Evolutionary conservation across 2,113 vertebrate species (phyloP).

Genomic region (Muntiacus reevesi): DNA sequence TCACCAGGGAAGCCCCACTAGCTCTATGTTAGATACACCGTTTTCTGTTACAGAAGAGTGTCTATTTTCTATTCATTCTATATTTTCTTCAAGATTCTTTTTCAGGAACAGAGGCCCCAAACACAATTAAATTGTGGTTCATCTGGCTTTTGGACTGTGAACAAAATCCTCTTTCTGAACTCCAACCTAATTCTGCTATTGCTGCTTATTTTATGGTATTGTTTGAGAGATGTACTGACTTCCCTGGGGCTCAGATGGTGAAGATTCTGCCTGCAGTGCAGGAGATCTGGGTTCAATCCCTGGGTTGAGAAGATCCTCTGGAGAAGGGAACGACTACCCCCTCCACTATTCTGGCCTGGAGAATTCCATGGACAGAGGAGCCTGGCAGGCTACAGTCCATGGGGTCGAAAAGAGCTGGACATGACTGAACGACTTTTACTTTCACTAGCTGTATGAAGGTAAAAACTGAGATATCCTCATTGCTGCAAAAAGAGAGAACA

Average conservation of each 20-base stretch:
- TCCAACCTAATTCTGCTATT: neutral
- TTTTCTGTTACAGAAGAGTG: neutral
- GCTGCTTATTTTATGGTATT: neutral
- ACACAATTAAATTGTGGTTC: neutral
- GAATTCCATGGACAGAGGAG: neutral
- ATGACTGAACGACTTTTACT: neutral
- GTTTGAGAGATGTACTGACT: neutral
- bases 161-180: conserved; percentile 13
- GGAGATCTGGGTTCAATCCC: neutral
- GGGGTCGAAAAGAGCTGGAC: neutral
- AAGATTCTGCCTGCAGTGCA: neutral
- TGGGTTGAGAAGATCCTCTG: neutral
- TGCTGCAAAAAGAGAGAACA: neutral
- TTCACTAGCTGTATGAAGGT: neutral
- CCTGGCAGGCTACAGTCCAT: neutral
- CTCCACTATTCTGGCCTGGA: neutral
- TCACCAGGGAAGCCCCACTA: neutral
- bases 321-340: neutral
- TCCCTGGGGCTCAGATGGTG: neutral
- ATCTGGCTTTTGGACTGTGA: neutral
- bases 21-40: neutral
- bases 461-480: neutral
- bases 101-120: neutral
- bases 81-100: neutral
- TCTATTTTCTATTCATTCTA: neutral